Conservation (phyloP, 2,888 invertebrate genomes). For the Epirrita christyi region DNA sequence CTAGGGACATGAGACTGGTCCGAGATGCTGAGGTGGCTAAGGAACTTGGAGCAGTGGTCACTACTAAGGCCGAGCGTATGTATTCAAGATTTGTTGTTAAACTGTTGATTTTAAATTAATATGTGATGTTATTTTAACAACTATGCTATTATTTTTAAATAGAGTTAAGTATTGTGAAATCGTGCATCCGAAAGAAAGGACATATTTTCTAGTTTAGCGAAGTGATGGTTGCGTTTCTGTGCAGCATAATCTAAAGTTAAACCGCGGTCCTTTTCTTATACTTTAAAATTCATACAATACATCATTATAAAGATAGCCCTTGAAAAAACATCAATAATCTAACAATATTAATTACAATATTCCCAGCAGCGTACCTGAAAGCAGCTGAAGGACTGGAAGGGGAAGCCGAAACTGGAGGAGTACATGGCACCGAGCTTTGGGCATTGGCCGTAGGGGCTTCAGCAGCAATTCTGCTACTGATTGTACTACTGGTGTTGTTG, state of each 20-base stretch:
- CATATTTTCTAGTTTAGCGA: no score
- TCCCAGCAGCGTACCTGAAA: conserved; percentile 88
- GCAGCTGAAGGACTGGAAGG: conserved; percentile 86
- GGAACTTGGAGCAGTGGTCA: conserved; percentile 90
- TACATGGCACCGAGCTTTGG: conserved; percentile 82
- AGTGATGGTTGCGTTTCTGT: no score
- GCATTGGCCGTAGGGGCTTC: conserved; percentile 86
- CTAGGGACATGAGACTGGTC: conserved; percentile 92
- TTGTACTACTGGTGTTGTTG: conserved; percentile 81
- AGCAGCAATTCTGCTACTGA: conserved; percentile 84
- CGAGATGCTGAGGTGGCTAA: conserved; percentile 90
- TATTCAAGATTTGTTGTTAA: conserved; percentile 38
- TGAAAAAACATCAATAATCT: conserved; percentile 1
- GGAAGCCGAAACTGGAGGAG: conserved; percentile 66
- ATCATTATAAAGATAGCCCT: no score
- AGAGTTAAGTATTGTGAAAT: no score
- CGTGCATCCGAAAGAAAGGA: no score
- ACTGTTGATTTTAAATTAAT: no score
- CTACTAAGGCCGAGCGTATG: conserved; percentile 95
- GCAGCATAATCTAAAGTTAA: no score
- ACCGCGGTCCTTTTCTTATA: no score
- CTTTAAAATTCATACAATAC: no score
- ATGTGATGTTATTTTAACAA: no score
- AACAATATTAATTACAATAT: conserved; percentile 28
- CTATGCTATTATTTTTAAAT: no score